Evolutionary conservation across 2,113 vertebrate species (phyloP).

Genomic region (Engraulis encrasicolus): DNA sequence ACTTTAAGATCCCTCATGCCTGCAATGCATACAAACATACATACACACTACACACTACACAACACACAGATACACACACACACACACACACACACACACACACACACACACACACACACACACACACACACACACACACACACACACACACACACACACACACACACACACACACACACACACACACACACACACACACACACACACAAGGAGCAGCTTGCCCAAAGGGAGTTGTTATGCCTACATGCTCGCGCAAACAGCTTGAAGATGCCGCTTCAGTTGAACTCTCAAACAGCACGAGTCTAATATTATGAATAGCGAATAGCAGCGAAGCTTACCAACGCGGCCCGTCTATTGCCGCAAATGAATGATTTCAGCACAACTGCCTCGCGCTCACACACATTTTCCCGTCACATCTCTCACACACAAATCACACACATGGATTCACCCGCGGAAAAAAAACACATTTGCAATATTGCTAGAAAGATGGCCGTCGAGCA

Average conservation of each 20-base stretch:
- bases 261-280: neutral
- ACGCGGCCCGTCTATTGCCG: neutral
- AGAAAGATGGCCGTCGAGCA: neutral
- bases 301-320: neutral
- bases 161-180: conserved; percentile 33
- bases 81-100: too few relatives aligned
- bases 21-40: neutral
- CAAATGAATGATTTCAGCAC: neutral
- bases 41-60: conserved; percentile 25
- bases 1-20: conserved; percentile 47
- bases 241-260: conserved; percentile 58
- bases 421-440: neutral
- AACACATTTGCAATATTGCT: neutral
- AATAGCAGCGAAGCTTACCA: neutral
- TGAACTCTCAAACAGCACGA: neutral
- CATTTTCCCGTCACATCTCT: neutral
- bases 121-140: conserved; percentile 1
- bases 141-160: conserved; percentile 33
- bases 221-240: conserved; percentile 41
- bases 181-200: neutral
- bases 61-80: conserved; percentile 37
- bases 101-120: conserved; percentile 6
- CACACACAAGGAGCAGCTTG: neutral
- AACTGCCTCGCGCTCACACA: neutral
- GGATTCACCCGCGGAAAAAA: neutral